Conservation (phyloP, 2,888 invertebrate genomes). For the Thereva nobilitata region DNA sequence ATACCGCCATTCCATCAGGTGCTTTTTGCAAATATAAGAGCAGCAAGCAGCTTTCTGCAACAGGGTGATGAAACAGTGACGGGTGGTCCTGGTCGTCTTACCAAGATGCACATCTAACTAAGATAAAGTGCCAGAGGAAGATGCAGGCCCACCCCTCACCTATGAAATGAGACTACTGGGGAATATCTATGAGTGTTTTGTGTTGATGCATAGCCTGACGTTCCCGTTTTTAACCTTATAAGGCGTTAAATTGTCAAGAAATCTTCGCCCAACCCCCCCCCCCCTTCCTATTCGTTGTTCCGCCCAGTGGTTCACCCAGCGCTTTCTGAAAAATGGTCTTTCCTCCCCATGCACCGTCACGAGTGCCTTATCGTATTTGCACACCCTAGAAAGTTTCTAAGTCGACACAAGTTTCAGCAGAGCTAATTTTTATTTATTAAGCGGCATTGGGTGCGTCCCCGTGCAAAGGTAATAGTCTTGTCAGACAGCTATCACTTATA, state of each 20-base stretch:
- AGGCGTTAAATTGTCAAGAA: constrained; percentile 29
- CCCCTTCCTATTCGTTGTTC: too few species aligned
- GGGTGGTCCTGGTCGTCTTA: background rate
- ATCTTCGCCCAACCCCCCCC: constrained; percentile 5
- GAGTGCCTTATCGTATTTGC: constrained; percentile 19
- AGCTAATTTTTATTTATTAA: constrained; percentile 35
- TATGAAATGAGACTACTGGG: constrained; percentile 14
- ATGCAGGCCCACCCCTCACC: constrained; percentile 19
- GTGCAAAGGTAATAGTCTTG: background rate
- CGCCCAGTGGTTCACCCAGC: too few species aligned
- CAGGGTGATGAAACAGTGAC: too few species aligned
- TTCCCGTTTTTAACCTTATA: constrained; percentile 20
- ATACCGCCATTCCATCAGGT: too few species aligned
- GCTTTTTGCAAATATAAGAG: too few species aligned
- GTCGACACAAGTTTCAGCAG: constrained; percentile 32
- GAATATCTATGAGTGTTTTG: constrained; percentile 33
- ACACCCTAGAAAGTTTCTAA: constrained; percentile 31
- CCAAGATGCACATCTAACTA: constrained; percentile 29
- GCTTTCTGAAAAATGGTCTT: too few species aligned
- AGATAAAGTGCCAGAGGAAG: constrained; percentile 26
- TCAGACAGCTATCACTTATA: too few species aligned
- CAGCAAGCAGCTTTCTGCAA: too few species aligned
- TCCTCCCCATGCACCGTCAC: constrained; percentile 14
- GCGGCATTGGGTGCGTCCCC: constrained; percentile 16
- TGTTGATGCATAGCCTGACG: constrained; percentile 29